phyloP scores from a whole-genome alignment of 92 coral and sea anemone genomes.

The Epizoanthus fatuus region DNA sequence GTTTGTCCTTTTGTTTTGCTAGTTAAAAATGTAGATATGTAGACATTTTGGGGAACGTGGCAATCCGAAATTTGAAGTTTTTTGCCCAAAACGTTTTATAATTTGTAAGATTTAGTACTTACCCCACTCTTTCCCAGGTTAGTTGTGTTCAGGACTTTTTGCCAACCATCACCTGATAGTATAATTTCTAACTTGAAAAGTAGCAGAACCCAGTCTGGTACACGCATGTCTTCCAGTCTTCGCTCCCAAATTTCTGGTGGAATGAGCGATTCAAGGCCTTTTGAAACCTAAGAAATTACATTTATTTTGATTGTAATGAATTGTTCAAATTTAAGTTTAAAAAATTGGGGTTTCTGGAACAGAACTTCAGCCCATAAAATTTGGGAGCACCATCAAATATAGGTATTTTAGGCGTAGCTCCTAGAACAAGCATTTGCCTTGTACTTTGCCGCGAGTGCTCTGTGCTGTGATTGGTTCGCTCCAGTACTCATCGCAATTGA shows the following conservation, averaged over 20 bases:
- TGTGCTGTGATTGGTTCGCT: too few relatives aligned
- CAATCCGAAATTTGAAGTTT: neutral
- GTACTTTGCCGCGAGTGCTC: too few relatives aligned
- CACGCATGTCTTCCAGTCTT: conserved; percentile 12
- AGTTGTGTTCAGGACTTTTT: neutral
- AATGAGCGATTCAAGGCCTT: conserved; percentile 5
- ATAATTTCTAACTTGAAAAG: conserved; percentile 4
- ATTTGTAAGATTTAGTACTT: neutral
- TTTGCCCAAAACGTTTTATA: neutral
- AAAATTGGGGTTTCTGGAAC: too few relatives aligned
- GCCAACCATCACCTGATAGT: neutral
- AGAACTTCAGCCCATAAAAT: too few relatives aligned
- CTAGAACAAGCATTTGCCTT: too few relatives aligned
- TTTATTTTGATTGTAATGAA: too few relatives aligned
- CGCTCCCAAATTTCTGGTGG: neutral
- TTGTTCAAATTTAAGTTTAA: too few relatives aligned
- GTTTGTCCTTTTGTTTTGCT: too few relatives aligned
- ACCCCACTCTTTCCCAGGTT: conserved; percentile 9
- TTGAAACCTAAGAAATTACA: too few relatives aligned
- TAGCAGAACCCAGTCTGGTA: conserved; percentile 9
- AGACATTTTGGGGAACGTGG: neutral
- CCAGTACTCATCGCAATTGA: too few relatives aligned
- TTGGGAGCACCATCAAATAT: too few relatives aligned
- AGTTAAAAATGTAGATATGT: neutral
- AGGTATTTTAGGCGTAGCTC: too few relatives aligned